Conservation (phyloP, 2,113 vertebrate genomes). For the Amia ocellicauda region DNA sequence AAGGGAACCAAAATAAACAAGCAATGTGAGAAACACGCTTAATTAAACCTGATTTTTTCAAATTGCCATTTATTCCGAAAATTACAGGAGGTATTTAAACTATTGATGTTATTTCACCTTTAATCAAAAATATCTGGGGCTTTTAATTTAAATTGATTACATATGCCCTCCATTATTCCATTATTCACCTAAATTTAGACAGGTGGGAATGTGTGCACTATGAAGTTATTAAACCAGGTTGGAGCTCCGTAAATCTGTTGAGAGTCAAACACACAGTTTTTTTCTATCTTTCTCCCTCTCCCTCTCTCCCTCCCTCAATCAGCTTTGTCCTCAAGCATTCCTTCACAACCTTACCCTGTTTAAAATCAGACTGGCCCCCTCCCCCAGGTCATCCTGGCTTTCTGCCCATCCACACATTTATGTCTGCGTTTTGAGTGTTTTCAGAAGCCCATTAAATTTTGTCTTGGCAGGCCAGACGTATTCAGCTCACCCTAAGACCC, state of each 20-base stretch:
- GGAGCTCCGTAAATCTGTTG: conserved; percentile 56
- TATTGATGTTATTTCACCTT: conserved; percentile 17
- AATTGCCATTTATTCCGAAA: conserved; percentile 16
- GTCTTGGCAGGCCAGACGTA: conserved; percentile 76
- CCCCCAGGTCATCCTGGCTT: conserved; percentile 70
- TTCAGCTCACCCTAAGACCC: conserved; percentile 75
- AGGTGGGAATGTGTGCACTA: conserved; percentile 64
- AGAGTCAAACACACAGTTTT: conserved; percentile 50
- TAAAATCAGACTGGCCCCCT: conserved; percentile 66
- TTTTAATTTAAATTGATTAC: conserved; percentile 72
- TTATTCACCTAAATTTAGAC: conserved; percentile 59
- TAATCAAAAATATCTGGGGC: conserved; percentile 41
- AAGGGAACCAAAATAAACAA: conserved; percentile 21
- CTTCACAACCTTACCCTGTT: conserved; percentile 69
- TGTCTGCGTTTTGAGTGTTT: conserved; percentile 81
- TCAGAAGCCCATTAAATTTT: conserved; percentile 83
- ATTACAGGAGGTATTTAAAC: conserved; percentile 32
- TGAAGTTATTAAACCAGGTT: conserved; percentile 54
- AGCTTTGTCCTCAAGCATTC: conserved; percentile 70
- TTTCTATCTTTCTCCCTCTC: conserved; percentile 1
- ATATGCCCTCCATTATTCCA: conserved; percentile 65
- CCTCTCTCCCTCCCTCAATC: conserved; percentile 50
- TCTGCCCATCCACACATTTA: conserved; percentile 79
- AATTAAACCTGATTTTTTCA: conserved; percentile 19
- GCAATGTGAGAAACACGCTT: conserved; percentile 20